Evolutionary conservation across 92 coral and sea anemone species (phyloP).

Genomic region (Epizoanthus illoricatus): DNA sequence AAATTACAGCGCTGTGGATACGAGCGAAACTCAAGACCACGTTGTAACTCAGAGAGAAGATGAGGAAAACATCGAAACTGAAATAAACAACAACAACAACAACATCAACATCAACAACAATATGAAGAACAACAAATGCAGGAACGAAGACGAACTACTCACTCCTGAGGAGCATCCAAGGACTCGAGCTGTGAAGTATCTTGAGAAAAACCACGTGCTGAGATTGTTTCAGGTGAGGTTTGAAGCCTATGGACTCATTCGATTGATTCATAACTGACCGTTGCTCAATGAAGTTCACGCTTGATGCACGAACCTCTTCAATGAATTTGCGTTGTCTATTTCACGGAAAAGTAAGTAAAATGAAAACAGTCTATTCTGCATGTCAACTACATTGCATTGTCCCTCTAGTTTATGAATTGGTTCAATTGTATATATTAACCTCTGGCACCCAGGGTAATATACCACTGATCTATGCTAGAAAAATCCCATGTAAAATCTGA

Average conservation of each 20-base stretch:
- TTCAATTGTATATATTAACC: too few relatives aligned
- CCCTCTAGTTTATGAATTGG: too few relatives aligned
- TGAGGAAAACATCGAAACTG: neutral
- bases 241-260: neutral
- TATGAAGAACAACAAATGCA: too few relatives aligned
- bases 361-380: too few relatives aligned
- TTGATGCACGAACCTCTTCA: neutral
- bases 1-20: neutral
- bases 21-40: neutral
- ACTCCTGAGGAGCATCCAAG: conserved; percentile 58
- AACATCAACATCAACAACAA: too few relatives aligned
- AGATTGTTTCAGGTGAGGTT: conserved; percentile 79
- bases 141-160: neutral
- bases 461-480: too few relatives aligned
- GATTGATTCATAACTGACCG: neutral
- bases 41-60: neutral
- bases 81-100: neutral
- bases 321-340: too few relatives aligned
- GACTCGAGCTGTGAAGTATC: conserved; percentile 66
- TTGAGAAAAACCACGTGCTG: conserved; percentile 68
- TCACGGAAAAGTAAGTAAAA: too few relatives aligned
- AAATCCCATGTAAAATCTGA: too few relatives aligned
- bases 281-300: neutral
- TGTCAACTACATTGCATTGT: too few relatives aligned
- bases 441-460: too few relatives aligned